Evolutionary conservation across 2,888 invertebrate genomes (phyloP), one percentile per base, ranked within the genome.

Genomic region (Tachina lurida): DNA sequence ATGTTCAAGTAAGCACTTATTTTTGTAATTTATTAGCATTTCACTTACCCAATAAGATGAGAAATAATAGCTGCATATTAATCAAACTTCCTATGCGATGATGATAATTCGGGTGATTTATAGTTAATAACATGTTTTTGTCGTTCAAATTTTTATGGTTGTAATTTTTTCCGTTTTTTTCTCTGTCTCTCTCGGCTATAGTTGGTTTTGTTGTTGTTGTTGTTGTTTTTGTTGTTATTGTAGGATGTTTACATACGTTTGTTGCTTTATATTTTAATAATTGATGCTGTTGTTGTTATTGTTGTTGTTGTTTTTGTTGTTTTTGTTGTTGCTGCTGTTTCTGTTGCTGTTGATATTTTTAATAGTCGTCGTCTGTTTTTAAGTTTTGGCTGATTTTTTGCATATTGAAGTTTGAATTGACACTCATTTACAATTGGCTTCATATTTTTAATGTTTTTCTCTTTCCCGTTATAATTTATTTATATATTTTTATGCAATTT

Each of bases 41-140:
- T 68, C 63, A 86, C 86, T 86, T 86, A 86, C 86, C 86, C 86
- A 86, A 67, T 76, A 86, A 73, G 65, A 86, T 86, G 86, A 86
- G 86, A 76, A 86, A 83, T 71, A 86, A 76, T 83, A 86, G 82
- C 83, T 86, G 83, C 83, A 86, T 83, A 83, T 86, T 86, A 86
- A 86, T 86, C 83, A 86, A 83, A 79, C 79, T 76, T 76, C 83
- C 86, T 68, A 86, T 80, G 17, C 86, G 86, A 76, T 86, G 86
- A 83, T 86, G 79, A 76, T 79, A 79, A 79, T 76, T 73, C 70
- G 68, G 70, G 68, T 84, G 83, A 84, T 78, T 84, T 84, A 83
- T 79, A n/a, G 79, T 76, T 83, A 86, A 86, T 86, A 86, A 83
- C 83, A 86, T 86, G 78, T 45, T 65, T 43, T 76, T 78, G 54